Evolutionary conservation across 2,888 invertebrate species (phyloP).

Genomic region (Prenolepis imparis): DNA sequence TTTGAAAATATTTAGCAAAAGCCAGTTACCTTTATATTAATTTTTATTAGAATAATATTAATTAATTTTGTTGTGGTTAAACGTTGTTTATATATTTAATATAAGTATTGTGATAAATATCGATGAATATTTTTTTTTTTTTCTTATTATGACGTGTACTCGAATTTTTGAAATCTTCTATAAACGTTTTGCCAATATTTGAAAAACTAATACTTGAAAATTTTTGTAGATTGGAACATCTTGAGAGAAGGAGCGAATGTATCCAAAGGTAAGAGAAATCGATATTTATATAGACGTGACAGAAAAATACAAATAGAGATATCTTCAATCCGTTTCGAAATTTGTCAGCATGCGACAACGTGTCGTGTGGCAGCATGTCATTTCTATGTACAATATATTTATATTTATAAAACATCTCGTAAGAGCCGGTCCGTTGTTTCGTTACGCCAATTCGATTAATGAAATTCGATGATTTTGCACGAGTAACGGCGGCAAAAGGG

Average conservation of each 20-base stretch:
- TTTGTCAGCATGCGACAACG: background rate
- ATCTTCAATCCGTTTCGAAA: constrained; percentile 13
- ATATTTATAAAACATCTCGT: background rate
- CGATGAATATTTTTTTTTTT: background rate
- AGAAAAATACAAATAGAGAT: background rate
- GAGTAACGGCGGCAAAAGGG: constrained; percentile 11
- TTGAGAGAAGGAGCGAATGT: background rate
- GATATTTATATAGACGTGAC: background rate
- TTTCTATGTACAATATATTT: background rate
- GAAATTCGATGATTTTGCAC: constrained; percentile 51
- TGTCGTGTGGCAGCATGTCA: background rate
- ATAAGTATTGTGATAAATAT: background rate
- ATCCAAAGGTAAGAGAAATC: constrained; percentile 23
- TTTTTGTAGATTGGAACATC: background rate
- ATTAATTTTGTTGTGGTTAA: constrained; percentile 31
- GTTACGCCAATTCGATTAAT: constrained; percentile 47
- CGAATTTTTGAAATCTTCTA: constrained; percentile 15
- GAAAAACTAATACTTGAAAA: constrained; percentile 50
- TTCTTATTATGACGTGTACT: background rate
- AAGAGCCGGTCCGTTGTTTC: constrained; percentile 9
- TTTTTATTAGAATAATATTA: constrained; percentile 1
- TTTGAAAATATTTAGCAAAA: background rate
- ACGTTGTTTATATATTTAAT: background rate
- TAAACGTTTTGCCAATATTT: background rate
- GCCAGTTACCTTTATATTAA: constrained; percentile 12